Evolutionary conservation across 2,888 invertebrate genomes (phyloP).

Genomic region (Oligia latruncula): DNA sequence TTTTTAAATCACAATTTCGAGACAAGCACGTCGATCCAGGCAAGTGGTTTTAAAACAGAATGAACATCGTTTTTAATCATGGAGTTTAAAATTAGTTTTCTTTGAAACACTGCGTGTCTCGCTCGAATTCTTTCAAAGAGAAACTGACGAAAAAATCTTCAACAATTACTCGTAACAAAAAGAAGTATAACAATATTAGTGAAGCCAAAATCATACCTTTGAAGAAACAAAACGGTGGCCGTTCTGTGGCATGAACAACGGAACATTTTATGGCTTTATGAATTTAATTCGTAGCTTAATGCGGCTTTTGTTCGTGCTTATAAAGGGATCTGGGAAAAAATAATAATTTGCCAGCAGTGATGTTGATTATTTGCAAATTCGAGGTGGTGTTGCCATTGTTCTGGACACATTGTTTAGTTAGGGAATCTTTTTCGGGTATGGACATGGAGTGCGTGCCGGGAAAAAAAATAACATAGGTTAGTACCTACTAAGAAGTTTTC

Average conservation of each 20-base stretch:
- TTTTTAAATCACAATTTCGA: slow-evolving; percentile 75
- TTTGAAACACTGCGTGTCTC: slow-evolving; percentile 72
- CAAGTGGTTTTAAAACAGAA: slow-evolving; percentile 75
- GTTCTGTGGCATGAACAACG: slow-evolving; percentile 54
- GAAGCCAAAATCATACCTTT: slow-evolving; percentile 66
- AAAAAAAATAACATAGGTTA: not conserved
- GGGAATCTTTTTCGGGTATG: slow-evolving; percentile 10
- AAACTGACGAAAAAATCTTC: slow-evolving; percentile 69
- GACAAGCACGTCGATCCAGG: slow-evolving; percentile 70
- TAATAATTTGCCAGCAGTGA: slow-evolving; percentile 59
- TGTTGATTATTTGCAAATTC: slow-evolving; percentile 58
- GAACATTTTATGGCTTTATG: slow-evolving; percentile 67
- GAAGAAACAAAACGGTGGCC: slow-evolving; percentile 56
- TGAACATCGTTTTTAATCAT: slow-evolving; percentile 79
- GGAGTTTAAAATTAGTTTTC: slow-evolving; percentile 80
- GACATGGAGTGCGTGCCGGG: too few relatives aligned
- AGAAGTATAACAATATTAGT: slow-evolving; percentile 69
- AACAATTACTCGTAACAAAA: slow-evolving; percentile 71
- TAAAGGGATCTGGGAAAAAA: slow-evolving; percentile 60
- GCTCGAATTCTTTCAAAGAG: slow-evolving; percentile 63
- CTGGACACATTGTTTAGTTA: slow-evolving; percentile 34
- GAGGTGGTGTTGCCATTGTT: slow-evolving; percentile 51
- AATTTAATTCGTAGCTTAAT: slow-evolving; percentile 66
- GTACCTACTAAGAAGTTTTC: not conserved
- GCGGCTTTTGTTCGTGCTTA: slow-evolving; percentile 59